A percentile compares a stretch with the other conserved stretches of the same genome.
phyloP scores from a whole-genome alignment of 2,888 invertebrate species.

The Pristionchus exspectatus region DNA sequence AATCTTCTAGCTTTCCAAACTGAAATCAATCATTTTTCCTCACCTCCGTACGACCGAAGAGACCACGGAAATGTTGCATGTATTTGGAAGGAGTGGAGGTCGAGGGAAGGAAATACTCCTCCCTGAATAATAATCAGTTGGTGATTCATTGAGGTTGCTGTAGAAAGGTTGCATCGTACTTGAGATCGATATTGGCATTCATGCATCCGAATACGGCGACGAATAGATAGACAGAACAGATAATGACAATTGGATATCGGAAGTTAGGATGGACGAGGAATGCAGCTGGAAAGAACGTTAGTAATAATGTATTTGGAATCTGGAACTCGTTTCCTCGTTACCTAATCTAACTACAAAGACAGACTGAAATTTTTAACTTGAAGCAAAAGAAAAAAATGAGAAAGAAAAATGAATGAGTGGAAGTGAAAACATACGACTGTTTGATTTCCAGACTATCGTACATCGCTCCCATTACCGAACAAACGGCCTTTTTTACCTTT shows the following conservation, averaged over 20 bases:
- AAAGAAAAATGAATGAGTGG: not conserved
- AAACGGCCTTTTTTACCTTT: too few relatives aligned
- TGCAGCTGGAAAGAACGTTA: not conserved
- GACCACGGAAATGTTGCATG: slow-evolving; percentile 66
- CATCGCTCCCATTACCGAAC: too few relatives aligned
- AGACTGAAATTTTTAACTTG: too few relatives aligned
- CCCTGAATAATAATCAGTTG: slow-evolving; percentile 51
- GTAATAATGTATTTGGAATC: not conserved
- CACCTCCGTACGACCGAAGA: slow-evolving; percentile 60
- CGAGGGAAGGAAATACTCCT: slow-evolving; percentile 70
- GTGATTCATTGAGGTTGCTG: not conserved
- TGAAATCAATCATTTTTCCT: not conserved
- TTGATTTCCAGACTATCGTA: too few relatives aligned
- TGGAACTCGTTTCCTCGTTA: not conserved
- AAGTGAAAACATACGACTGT: not conserved
- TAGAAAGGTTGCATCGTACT: not conserved
- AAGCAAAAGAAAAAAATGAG: too few relatives aligned
- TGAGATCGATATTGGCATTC: slow-evolving; percentile 52
- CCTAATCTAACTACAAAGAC: not conserved
- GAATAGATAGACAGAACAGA: slow-evolving; percentile 71
- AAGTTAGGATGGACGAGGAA: slow-evolving; percentile 59
- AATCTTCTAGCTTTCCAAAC: not conserved
- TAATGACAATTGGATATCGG: slow-evolving; percentile 65
- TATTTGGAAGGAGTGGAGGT: slow-evolving; percentile 62
- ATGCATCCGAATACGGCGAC: slow-evolving; percentile 71